These are phyloP conservation scores for Papilio helenus DNA, from an alignment of 1,140 invertebrate genomes.

Conservation along the genomic window DNA sequence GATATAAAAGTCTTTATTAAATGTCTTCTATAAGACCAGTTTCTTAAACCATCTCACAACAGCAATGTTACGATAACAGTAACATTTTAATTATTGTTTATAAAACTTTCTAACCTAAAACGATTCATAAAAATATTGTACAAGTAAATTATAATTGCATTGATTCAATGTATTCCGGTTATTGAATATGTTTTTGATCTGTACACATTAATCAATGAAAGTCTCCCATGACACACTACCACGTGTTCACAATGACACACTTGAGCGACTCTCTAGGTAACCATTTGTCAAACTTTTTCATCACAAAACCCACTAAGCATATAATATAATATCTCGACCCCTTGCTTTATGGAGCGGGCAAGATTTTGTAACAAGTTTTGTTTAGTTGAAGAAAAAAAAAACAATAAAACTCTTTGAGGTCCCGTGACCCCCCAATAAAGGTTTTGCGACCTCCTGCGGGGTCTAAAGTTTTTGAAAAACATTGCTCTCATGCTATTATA, in stretches of 20 bases:
- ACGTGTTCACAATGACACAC: neutral
- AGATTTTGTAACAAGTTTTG: neutral
- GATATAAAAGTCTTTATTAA: neutral
- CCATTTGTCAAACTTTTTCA: neutral
- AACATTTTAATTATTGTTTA: neutral
- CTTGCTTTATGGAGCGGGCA: no score
- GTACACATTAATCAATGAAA: slow-evolving; percentile 3
- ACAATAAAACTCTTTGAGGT: neutral
- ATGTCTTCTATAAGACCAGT: neutral
- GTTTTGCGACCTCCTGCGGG: neutral
- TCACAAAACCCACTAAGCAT: neutral
- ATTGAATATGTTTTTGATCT: slow-evolving; percentile 11
- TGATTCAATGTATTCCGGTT: neutral
- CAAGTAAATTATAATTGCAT: neutral
- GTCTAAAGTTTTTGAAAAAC: neutral
- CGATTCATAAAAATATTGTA: neutral
- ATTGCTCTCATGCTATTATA: neutral
- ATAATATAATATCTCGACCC: no score
- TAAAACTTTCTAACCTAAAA: slow-evolving; percentile 8
- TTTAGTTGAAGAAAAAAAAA: neutral
- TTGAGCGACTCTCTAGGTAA: neutral
- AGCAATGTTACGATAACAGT: neutral
- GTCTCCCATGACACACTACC: slow-evolving; percentile 18
- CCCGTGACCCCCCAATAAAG: neutral
- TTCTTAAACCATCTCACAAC: neutral